Percentiles rank a stretch among this genome's conserved stretches.
These are phyloP conservation scores for Phalanger gymnotis DNA, from an alignment of 2,797 vertebrate genomes.

Conservation along the genomic window DNA sequence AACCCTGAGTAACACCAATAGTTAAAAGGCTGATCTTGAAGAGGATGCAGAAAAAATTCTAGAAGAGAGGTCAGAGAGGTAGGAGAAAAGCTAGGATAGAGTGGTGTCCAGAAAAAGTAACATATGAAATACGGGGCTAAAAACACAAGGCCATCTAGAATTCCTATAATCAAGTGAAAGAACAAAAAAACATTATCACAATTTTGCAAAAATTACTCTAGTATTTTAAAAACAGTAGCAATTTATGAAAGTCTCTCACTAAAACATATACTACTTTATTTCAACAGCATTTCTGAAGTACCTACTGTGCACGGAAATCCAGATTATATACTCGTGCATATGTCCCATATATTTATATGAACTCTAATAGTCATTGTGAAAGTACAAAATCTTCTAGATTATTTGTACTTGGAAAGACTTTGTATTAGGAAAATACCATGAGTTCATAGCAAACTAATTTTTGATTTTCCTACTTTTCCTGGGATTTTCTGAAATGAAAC, in stretches of 20 bases:
- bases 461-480: slow-evolving; percentile 27
- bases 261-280: background rate
- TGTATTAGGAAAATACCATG: background rate
- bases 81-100: background rate
- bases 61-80: background rate
- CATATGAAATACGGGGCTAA: background rate
- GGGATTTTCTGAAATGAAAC: background rate
- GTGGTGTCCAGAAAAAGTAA: background rate
- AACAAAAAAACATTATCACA: background rate
- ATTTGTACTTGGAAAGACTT: background rate
- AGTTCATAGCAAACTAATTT: background rate
- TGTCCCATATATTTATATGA: background rate
- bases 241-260: slow-evolving; percentile 30
- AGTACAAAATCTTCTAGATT: background rate
- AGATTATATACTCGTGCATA: background rate
- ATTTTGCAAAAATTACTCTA: slow-evolving; percentile 16
- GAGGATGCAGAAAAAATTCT: background rate
- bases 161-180: slow-evolving; percentile 1
- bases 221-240: slow-evolving; percentile 37
- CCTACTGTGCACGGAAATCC: background rate
- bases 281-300: slow-evolving; percentile 12
- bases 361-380: slow-evolving; percentile 36
- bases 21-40: background rate
- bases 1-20: background rate
- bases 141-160: background rate